phyloP scores from a whole-genome alignment of 2,113 vertebrate genomes.

The Oreochromis niloticus region DNA sequence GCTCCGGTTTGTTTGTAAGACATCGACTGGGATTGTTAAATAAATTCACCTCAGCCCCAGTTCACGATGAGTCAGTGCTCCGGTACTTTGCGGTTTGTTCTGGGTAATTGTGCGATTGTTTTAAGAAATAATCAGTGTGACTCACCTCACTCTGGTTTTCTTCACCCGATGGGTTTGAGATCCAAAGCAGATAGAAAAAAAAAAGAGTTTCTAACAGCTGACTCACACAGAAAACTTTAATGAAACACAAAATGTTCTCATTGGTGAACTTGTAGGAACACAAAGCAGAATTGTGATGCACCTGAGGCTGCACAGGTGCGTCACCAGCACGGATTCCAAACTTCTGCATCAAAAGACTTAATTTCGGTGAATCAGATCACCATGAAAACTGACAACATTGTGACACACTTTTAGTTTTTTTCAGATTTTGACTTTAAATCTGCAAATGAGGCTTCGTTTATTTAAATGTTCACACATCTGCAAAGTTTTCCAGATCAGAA shows the following conservation, averaged over 20 bases:
- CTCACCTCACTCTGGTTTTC: neutral
- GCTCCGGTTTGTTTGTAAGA: neutral
- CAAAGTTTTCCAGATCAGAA: neutral
- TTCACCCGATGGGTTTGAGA: neutral
- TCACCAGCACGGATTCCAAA: neutral
- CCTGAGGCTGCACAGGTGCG: neutral
- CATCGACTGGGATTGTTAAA: neutral
- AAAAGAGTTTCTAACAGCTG: neutral
- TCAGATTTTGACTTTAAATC: neutral
- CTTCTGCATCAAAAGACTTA: neutral
- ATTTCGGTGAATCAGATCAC: neutral
- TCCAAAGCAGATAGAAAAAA: neutral
- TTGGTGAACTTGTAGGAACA: neutral
- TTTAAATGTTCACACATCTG: neutral
- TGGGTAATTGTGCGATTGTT: slow-evolving; percentile 41
- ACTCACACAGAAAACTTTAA: neutral
- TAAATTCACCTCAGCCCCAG: neutral
- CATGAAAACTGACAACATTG: neutral
- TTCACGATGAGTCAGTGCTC: neutral
- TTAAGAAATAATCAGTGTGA: neutral
- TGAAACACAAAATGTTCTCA: neutral
- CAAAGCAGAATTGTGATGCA: neutral
- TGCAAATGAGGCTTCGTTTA: neutral
- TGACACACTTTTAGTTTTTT: neutral
- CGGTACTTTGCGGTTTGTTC: neutral